A percentile compares a stretch with the other conserved stretches of the same genome.
phyloP scores from a whole-genome alignment of 2,113 vertebrate genomes.

The Sceloporus undulatus region DNA sequence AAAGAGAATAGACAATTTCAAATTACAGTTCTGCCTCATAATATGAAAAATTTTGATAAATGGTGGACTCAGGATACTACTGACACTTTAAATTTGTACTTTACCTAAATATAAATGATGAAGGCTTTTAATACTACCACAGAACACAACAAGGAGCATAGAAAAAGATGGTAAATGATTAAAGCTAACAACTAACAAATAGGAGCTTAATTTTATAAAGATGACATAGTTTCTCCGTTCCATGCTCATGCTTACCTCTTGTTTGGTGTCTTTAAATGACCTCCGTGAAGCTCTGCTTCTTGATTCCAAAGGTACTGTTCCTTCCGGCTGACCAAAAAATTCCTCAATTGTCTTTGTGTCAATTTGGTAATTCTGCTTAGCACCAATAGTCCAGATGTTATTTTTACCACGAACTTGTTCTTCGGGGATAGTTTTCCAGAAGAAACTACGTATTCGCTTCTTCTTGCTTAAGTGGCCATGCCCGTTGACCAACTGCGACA shows the following conservation, averaged over 20 bases:
- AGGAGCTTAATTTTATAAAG: conserved; percentile 21
- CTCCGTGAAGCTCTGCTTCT: conserved; percentile 75
- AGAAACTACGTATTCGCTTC: conserved; percentile 92
- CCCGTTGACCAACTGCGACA: conserved; percentile 63
- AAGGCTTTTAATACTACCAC: neutral
- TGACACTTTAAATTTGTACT: neutral
- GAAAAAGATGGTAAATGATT: conserved; percentile 7
- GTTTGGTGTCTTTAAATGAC: conserved; percentile 89
- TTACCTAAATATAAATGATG: neutral
- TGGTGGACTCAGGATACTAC: neutral
- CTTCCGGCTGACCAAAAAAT: conserved; percentile 96
- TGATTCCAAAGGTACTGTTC: conserved; percentile 54
- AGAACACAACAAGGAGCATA: neutral
- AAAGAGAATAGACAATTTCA: neutral
- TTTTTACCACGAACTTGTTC: conserved; percentile 94
- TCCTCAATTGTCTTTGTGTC: conserved; percentile 94
- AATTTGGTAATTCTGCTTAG: conserved; percentile 91
- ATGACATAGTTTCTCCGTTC: neutral
- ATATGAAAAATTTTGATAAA: neutral
- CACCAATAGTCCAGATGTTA: conserved; percentile 96
- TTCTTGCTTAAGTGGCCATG: conserved; percentile 84
- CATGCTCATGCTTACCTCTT: conserved; percentile 84
- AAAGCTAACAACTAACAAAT: neutral
- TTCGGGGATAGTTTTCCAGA: conserved; percentile 98
- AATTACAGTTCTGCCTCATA: neutral